Base-by-base conservation (phyloP, 1,140 invertebrate species). In the Brachystomella parvula region DNA sequence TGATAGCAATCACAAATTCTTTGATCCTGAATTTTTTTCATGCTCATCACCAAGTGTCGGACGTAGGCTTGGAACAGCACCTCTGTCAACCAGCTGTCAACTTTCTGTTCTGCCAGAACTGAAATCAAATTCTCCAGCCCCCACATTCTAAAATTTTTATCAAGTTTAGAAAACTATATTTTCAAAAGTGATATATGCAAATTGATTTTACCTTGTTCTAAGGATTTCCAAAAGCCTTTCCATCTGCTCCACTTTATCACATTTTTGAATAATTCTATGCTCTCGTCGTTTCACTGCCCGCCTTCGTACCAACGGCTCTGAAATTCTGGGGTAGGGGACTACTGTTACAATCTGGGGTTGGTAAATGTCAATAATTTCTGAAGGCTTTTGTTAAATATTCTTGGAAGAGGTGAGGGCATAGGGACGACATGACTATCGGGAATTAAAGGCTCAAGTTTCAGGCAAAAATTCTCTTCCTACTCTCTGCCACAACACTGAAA, bases 41-140 rank as follows among this genome's bases (percentile, higher is more conserved):
- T 59, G 24, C 57, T 60, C 33, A 31, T 53, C 15, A 71, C 69
- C 21, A 71, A 57, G 33, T 71, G 63, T 0, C 61, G 60, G 29
- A 68, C 56, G 33, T 71, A 71, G 3, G 66, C 63, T 28, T 67
- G 63, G 57, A 71, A 71, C 35, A 71, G 28, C 61, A 68, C 69
- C 47, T 71, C 66, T 1, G 28, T 49, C 1, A 71, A 33, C 69
- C 69, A 71, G 29, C 32, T 32, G 9, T 61, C 57, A 1, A 65
- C 29, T 33, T 68, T 65, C 30, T 59, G 47, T 21, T 71, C 69
- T 19, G 68, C 68, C 21, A 67, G 32, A 17, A 53, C 60, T 0
- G 66, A 53, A 6, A 71, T 63, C 0, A 71, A 64, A 56, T 68
- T 71, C 47, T 71, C 69, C 28, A 71, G 47, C 1, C 69, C 69